Conservation (phyloP, 2,888 invertebrate genomes). For the Biston stratarius region DNA sequence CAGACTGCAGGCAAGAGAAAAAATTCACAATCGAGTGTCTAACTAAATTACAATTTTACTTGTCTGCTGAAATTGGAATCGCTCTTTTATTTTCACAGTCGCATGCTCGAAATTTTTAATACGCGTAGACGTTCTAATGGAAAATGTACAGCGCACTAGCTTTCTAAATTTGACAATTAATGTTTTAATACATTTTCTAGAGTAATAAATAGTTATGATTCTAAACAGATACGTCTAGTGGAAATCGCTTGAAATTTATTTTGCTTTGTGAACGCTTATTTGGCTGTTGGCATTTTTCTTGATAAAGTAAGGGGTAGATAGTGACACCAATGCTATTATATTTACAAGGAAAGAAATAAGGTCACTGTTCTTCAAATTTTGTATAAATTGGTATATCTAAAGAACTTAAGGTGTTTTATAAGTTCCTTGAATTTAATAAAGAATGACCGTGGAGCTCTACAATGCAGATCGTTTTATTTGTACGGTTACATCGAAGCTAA, state of each 20-base stretch:
- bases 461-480: too few species aligned
- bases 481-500: slow-evolving; percentile 2
- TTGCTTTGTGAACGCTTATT: background rate
- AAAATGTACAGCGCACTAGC: slow-evolving; percentile 57
- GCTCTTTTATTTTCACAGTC: slow-evolving; percentile 52
- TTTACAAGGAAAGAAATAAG: too few species aligned
- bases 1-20: slow-evolving; percentile 50
- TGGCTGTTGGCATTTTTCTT: background rate
- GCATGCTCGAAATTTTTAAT: slow-evolving; percentile 63
- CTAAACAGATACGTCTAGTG: background rate
- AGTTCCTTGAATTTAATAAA: too few species aligned
- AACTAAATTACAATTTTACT: slow-evolving; percentile 57
- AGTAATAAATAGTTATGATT: slow-evolving; percentile 30
- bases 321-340: too few species aligned
- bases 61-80: slow-evolving; percentile 56
- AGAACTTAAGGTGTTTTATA: background rate
- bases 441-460: too few species aligned
- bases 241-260: background rate
- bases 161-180: slow-evolving; percentile 62
- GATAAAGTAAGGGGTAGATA: too few species aligned
- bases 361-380: too few species aligned
- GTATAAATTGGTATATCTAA: too few species aligned
- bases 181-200: slow-evolving; percentile 37
- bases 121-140: slow-evolving; percentile 64
- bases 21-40: slow-evolving; percentile 45